Percentiles rank a stretch among this genome's conserved stretches.
Conservation (phyloP, 2,888 invertebrate genomes). For the Amphipyra berbera region DNA sequence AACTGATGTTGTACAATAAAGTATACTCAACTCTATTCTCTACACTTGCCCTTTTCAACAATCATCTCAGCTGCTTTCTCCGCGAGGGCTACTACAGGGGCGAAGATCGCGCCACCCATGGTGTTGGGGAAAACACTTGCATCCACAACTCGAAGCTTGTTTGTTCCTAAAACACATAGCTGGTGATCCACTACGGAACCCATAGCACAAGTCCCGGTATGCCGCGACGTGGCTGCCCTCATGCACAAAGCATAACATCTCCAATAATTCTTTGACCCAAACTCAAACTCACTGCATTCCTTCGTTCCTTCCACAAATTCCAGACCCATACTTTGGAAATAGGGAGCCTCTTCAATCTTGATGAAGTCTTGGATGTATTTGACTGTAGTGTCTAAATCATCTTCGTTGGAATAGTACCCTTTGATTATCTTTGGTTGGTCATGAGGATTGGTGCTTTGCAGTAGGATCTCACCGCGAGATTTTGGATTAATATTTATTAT, state of each 20-base stretch:
- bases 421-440: constrained; percentile 21
- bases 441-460: constrained; percentile 26
- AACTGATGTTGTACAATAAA: too few relatives aligned
- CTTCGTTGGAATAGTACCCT: constrained; percentile 18
- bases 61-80: constrained; percentile 29
- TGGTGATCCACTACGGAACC: constrained; percentile 34
- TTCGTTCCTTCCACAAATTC: constrained; percentile 10
- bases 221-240: background rate
- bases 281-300: constrained; percentile 5
- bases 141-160: constrained; percentile 20
- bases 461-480: constrained; percentile 24
- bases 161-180: constrained; percentile 26
- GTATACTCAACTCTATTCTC: background rate
- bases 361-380: constrained; percentile 14
- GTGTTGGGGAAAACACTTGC: constrained; percentile 23
- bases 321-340: constrained; percentile 18
- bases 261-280: constrained; percentile 19
- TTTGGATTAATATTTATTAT: constrained; percentile 9
- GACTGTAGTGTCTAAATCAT: constrained; percentile 24
- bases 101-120: constrained; percentile 9
- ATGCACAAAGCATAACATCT: constrained; percentile 38
- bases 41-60: background rate
- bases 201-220: constrained; percentile 35
- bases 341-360: constrained; percentile 17
- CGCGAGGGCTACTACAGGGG: constrained; percentile 9